These are phyloP conservation scores for Eubasilissa regina DNA, from an alignment of 1,140 invertebrate genomes.

Conservation along the genomic window DNA sequence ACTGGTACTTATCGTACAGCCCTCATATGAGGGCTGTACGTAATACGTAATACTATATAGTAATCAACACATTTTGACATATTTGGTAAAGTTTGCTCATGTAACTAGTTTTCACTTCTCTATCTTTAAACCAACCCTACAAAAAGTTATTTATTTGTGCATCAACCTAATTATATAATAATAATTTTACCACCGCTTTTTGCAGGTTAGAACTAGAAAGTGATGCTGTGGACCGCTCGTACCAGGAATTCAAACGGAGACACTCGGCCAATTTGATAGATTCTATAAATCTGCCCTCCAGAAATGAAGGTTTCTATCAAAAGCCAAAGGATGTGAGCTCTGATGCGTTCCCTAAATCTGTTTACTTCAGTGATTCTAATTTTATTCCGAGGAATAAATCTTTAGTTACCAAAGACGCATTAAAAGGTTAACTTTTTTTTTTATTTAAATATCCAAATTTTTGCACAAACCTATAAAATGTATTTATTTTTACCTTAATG, in stretches of 20 bases:
- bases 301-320: background rate
- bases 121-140: too few species aligned
- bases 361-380: background rate
- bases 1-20: too few species aligned
- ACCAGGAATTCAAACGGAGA: slow-evolving; percentile 51
- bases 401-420: background rate
- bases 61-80: too few species aligned
- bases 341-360: background rate
- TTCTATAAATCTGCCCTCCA: background rate
- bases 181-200: too few species aligned
- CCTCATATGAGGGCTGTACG: too few species aligned
- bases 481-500: background rate
- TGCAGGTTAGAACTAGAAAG: slow-evolving; percentile 64
- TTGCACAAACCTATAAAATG: background rate
- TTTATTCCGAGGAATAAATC: background rate
- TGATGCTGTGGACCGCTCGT: slow-evolving; percentile 63
- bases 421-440: slow-evolving; percentile 11
- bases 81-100: too few species aligned
- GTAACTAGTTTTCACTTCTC: too few species aligned
- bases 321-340: background rate
- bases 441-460: background rate
- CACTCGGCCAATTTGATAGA: slow-evolving; percentile 32
- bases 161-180: too few species aligned
- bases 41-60: too few species aligned
- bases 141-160: too few species aligned